Percentiles rank a stretch among this genome's conserved stretches.
These are phyloP conservation scores for Chironomus riparius DNA, from an alignment of 2,888 invertebrate species.

Conservation along the genomic window DNA sequence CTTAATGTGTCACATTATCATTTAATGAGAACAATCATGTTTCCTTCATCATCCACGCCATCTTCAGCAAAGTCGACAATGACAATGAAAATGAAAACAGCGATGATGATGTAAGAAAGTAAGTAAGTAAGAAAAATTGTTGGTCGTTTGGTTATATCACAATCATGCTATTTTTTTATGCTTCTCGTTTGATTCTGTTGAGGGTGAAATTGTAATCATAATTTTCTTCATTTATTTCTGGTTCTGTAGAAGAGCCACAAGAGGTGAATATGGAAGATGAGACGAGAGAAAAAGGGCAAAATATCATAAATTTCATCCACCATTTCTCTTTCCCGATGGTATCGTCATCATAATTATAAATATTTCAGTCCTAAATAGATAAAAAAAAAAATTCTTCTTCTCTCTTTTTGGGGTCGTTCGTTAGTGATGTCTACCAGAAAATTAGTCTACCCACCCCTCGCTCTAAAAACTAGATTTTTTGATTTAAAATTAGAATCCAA, in stretches of 20 bases:
- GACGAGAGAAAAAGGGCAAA: neutral
- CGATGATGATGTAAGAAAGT: too few species aligned
- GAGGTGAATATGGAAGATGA: neutral
- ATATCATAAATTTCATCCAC: neutral
- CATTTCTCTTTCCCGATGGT: neutral
- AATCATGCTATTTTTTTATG: neutral
- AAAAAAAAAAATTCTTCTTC: too few species aligned
- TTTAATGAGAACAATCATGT: slow-evolving; percentile 9
- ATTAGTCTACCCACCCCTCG: too few species aligned
- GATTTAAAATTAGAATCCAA: too few species aligned
- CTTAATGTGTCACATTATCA: slow-evolving; percentile 3
- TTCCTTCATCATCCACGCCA: neutral
- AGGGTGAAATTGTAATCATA: neutral
- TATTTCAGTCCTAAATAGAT: slow-evolving; percentile 6
- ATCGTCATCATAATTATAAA: neutral
- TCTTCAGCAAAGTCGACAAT: neutral
- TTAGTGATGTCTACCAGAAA: too few species aligned
- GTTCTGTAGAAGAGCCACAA: neutral
- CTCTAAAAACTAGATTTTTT: too few species aligned
- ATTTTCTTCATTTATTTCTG: neutral
- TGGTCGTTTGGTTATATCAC: neutral
- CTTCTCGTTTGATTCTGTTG: neutral
- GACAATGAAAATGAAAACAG: neutral
- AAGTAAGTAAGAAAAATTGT: neutral
- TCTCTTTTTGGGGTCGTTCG: neutral